Percentiles rank a stretch among this genome's conserved stretches.
Evolutionary conservation across 1,140 invertebrate genomes (phyloP).

Genomic region (Globodera ellingtonae): DNA sequence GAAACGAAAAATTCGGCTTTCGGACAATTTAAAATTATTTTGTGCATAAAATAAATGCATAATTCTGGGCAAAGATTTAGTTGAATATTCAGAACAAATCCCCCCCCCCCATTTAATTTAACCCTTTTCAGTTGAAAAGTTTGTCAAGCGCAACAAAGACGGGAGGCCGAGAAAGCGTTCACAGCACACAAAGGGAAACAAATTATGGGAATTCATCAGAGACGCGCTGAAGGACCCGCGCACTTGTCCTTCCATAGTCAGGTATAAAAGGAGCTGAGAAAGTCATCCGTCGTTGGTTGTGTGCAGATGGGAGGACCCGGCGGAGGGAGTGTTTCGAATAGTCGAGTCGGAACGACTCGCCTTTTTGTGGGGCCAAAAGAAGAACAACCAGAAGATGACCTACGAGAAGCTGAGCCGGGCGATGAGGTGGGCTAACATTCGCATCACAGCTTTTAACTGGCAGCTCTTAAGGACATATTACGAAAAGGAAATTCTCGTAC

Average conservation of each 20-base stretch:
- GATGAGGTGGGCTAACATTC: conserved; percentile 73
- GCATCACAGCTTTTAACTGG: conserved; percentile 6
- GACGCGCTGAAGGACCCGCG: conserved; percentile 77
- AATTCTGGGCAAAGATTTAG: too few relatives aligned
- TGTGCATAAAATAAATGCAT: too few relatives aligned
- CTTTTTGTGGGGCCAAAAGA: conserved; percentile 78
- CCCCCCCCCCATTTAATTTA: not conserved
- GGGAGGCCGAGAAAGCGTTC: conserved; percentile 63
- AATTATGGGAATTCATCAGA: conserved; percentile 80
- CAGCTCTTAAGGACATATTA: conserved; percentile 68
- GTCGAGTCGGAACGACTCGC: conserved; percentile 68
- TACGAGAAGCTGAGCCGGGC: conserved; percentile 89
- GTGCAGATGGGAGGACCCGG: conserved; percentile 81
- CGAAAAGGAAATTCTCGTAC: conserved; percentile 68
- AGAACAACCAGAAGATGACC: conserved; percentile 86
- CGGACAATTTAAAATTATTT: too few relatives aligned
- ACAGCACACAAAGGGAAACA: conserved; percentile 70
- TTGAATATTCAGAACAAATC: too few relatives aligned
- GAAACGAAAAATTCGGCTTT: too few relatives aligned
- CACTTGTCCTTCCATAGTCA: conserved; percentile 73
- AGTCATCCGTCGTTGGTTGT: not conserved
- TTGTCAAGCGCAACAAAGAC: conserved; percentile 61
- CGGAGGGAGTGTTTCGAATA: conserved; percentile 82
- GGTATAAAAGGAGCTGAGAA: conserved; percentile 40
- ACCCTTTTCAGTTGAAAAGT: conserved; percentile 18